phyloP scores from a whole-genome alignment of 2,113 vertebrate genomes.

The Tachysurus vachellii region DNA sequence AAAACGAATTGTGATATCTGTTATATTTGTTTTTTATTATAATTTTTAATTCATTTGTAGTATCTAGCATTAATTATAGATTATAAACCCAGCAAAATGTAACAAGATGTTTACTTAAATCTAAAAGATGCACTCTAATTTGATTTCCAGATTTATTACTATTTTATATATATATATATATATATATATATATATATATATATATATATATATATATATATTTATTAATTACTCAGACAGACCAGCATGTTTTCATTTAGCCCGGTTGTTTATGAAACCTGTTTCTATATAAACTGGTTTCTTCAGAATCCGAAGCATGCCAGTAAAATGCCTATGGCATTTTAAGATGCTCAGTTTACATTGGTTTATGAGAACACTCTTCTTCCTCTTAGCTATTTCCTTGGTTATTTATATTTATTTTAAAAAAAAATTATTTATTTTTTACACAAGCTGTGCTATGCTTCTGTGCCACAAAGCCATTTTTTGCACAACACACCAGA shows the following conservation, averaged over 20 bases:
- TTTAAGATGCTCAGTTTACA: background rate
- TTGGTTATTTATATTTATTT: too few species aligned
- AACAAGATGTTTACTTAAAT: background rate
- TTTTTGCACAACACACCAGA: constrained; percentile 14
- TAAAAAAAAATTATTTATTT: background rate
- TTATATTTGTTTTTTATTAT: background rate
- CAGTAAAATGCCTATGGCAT: background rate
- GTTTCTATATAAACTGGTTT: background rate
- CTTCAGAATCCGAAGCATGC: background rate
- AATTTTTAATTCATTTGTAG: background rate
- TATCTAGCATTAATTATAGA: background rate
- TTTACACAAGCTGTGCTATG: background rate
- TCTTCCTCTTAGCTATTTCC: background rate
- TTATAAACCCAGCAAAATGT: background rate
- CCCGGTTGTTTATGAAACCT: background rate
- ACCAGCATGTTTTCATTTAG: background rate
- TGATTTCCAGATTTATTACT: background rate
- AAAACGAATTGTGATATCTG: background rate
- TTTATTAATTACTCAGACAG: background rate
- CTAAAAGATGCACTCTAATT: background rate
- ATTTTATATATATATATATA: background rate
- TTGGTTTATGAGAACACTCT: background rate
- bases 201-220: background rate
- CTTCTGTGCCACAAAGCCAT: constrained; percentile 5
- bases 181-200: too few species aligned